Evolutionary conservation across 2,888 invertebrate species (phyloP), one percentile per base, ranked within the genome.

Genomic region (Chloroclystis v-ata): DNA sequence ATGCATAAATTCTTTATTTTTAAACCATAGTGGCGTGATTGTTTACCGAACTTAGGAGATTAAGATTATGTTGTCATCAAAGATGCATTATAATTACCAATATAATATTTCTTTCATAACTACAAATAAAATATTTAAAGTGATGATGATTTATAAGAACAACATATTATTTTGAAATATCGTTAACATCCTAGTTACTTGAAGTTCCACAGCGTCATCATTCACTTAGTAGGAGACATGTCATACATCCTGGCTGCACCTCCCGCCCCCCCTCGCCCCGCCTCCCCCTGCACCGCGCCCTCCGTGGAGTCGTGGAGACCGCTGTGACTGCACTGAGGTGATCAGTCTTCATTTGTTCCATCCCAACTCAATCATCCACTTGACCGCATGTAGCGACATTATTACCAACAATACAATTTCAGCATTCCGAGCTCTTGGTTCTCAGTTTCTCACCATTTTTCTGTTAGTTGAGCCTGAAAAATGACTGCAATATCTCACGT

Each of bases 261-360:
- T 60, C 55, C 57, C 54, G 54, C 56, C 41, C 33, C 51, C 38
- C 45, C 56, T 52, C 59, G 38, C 53, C 58, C 63, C 48, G 30
- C 30, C 30, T 38, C 54, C 11, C 42, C 49, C 40, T 47, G 14
- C 46, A 37, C 10, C 49, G 42, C 52, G 41, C 49, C 42, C 42
- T 28, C 16, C 47, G 42, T 38, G 49, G 50, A 43, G 56, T 5
- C 20, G 20, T 20, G 20, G 20, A 20, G 37, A 35, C 42, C 59
- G 45, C 62, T 55, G 63, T 56, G 62, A 60, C 52, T 72, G 72
- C 75, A 71, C 64, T 55, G 59, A 61, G 66, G 83, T 86, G 82
- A 87, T 87, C 84, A 82, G 78, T 87, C 87, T 86, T 85, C 82
- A 85, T 87, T 87, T 84, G 78, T 57, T 47, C 64, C 59, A 63